phyloP scores from a whole-genome alignment of 1,140 invertebrate genomes.

The Dufourea novaeangliae region DNA sequence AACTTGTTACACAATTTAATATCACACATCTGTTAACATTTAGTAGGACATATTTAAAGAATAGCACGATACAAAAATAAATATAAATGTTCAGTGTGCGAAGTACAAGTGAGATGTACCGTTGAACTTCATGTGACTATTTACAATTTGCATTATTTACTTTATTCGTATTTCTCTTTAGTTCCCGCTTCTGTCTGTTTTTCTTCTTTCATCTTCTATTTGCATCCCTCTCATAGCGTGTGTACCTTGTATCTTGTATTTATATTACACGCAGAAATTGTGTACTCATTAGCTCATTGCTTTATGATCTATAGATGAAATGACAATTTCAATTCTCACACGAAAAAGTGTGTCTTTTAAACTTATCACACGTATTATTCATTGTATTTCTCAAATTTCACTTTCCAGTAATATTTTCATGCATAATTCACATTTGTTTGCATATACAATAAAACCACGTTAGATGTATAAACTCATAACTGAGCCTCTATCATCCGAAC shows the following conservation, averaged over 20 bases:
- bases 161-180: neutral
- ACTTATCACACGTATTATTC: neutral
- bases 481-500: too few species aligned
- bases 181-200: neutral
- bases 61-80: too few species aligned
- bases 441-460: too few species aligned
- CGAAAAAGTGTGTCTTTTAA: neutral
- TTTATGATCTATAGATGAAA: neutral
- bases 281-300: neutral
- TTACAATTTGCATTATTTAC: too few species aligned
- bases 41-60: too few species aligned
- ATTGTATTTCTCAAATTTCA: neutral
- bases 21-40: too few species aligned
- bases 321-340: neutral
- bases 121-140: neutral
- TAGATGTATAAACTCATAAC: too few species aligned
- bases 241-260: neutral
- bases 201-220: neutral
- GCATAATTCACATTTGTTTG: neutral
- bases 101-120: too few species aligned
- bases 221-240: neutral
- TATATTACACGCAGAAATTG: neutral
- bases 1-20: neutral
- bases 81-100: too few species aligned
- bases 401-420: neutral